A percentile compares a stretch with the other conserved stretches of the same genome.
phyloP scores from a whole-genome alignment of 2,888 invertebrate species.

The Heliconius ethilla region DNA sequence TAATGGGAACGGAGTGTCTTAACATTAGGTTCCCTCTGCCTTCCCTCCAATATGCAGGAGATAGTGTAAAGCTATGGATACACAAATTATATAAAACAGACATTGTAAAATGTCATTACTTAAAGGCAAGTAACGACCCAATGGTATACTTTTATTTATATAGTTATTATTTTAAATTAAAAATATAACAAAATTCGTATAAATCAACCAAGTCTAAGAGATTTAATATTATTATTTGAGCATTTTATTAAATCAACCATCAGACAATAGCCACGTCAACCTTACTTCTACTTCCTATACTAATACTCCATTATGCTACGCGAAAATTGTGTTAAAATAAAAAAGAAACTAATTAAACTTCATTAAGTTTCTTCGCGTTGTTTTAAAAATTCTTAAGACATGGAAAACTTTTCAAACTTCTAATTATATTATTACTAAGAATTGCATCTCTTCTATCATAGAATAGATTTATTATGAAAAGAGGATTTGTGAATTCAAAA shows the following conservation, averaged over 20 bases:
- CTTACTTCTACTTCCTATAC: neutral
- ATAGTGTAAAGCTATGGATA: no score
- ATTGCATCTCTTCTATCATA: neutral
- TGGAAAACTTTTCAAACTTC: neutral
- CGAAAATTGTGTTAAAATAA: neutral
- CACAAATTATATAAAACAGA: no score
- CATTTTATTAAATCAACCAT: neutral
- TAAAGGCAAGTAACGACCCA: no score
- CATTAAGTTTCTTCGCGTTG: neutral
- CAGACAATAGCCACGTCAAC: neutral
- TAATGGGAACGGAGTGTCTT: no score
- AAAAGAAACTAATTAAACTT: slow-evolving; percentile 1
- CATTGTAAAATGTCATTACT: no score
- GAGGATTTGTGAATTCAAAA: neutral
- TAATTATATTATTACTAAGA: neutral
- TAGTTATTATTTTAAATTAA: no score
- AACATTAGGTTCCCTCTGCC: no score
- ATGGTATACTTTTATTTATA: no score
- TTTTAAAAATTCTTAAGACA: slow-evolving; percentile 7
- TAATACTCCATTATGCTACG: neutral
- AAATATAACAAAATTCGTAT: no score
- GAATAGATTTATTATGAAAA: no score
- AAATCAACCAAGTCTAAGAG: no score
- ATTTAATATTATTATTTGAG: neutral
- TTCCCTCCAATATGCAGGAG: no score